These are phyloP conservation scores for Palythoa grandis DNA, from an alignment of 92 coral and sea anemone genomes.

Conservation along the genomic window DNA sequence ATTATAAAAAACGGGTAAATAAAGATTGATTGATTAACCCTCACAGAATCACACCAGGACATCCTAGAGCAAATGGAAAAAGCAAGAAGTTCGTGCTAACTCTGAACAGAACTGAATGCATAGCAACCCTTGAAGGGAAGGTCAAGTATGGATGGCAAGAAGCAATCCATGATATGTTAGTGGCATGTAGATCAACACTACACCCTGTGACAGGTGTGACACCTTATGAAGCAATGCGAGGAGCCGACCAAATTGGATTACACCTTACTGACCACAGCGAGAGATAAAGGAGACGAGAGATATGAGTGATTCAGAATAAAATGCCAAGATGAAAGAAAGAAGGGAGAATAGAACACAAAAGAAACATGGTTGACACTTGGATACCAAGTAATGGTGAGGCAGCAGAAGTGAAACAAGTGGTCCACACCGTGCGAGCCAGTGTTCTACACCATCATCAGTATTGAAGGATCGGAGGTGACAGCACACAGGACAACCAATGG, in stretches of 20 bases:
- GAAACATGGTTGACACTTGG: conserved; percentile 60
- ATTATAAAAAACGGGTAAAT: too few species aligned
- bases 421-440: conserved; percentile 43
- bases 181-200: conserved; percentile 69
- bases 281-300: conserved; percentile 43
- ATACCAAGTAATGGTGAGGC: conserved; percentile 70
- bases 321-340: conserved; percentile 1
- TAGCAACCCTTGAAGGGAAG: conserved; percentile 67
- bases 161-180: conserved; percentile 68
- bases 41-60: conserved; percentile 56
- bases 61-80: too few species aligned
- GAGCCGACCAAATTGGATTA: conserved; percentile 64
- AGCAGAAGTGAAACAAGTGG: conserved; percentile 44
- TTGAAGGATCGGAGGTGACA: conserved; percentile 44
- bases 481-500: conserved; percentile 48
- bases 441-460: conserved; percentile 33
- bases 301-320: conserved; percentile 63
- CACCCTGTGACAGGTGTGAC: conserved; percentile 73
- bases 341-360: conserved; percentile 62
- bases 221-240: conserved; percentile 60
- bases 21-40: too few species aligned
- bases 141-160: conserved; percentile 41
- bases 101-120: conserved; percentile 73
- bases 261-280: conserved; percentile 40
- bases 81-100: conserved; percentile 66